Conservation (phyloP, 2,113 vertebrate species). For the Macrotis lagotis region DNA sequence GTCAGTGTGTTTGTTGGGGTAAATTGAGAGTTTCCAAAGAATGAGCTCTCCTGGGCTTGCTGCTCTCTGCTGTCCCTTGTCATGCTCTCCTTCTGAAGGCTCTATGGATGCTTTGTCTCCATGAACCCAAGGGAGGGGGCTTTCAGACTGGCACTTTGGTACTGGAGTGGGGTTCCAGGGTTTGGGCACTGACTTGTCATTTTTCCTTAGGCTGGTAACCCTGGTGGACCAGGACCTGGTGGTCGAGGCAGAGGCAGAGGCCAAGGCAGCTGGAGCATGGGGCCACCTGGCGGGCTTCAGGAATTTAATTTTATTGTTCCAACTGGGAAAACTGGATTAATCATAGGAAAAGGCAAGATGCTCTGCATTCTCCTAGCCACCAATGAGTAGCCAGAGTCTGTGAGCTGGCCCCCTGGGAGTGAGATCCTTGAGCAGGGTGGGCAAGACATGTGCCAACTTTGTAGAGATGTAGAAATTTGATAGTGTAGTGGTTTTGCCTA, state of each 20-base stretch:
- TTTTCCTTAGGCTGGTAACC: constrained; percentile 89
- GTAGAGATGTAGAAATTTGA: not conserved
- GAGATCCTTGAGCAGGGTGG: not conserved
- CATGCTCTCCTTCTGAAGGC: no score
- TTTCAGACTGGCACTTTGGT: not conserved
- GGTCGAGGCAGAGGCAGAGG: constrained; percentile 96
- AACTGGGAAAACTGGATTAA: constrained; percentile 97
- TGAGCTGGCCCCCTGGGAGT: accelerated
- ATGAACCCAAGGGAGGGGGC: no score
- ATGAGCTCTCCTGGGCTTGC: no score
- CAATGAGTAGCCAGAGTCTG: no score
- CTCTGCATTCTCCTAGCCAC: constrained; percentile 43
- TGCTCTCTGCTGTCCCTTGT: no score
- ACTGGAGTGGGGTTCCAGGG: not conserved
- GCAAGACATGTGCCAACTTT: no score
- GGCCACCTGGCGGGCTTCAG: constrained; percentile 96
- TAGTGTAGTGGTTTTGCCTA: not conserved
- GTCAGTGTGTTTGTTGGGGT: no score
- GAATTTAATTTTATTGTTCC: constrained; percentile 99
- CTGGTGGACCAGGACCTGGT: constrained; percentile 93
- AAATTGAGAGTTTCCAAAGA: no score
- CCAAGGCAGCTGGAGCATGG: constrained; percentile 99
- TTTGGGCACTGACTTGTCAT: not conserved
- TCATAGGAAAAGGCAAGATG: constrained; percentile 96
- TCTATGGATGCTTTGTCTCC: not conserved